Percentiles rank a stretch among this genome's conserved stretches.
Evolutionary conservation across 2,113 vertebrate species (phyloP).

Genomic region (Nannospalax galili): DNA sequence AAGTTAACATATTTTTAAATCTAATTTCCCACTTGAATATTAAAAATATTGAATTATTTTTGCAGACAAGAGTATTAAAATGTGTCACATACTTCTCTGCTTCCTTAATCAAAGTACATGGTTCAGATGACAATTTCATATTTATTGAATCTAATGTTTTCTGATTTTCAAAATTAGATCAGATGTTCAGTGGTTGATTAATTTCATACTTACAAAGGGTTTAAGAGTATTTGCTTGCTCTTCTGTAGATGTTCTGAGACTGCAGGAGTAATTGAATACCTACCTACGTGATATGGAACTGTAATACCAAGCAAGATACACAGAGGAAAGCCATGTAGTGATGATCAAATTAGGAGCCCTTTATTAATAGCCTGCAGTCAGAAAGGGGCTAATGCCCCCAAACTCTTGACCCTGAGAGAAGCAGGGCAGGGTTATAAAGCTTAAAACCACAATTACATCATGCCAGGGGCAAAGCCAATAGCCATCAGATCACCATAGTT

Average conservation of each 20-base stretch:
- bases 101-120: not conserved
- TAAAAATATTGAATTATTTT: conserved; percentile 38
- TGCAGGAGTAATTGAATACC: not conserved
- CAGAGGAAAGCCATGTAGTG: too few species aligned
- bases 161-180: not conserved
- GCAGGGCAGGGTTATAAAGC: too few species aligned
- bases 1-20: not conserved
- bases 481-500: too few species aligned
- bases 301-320: too few species aligned
- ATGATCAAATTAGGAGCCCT: too few species aligned
- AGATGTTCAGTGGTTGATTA: not conserved
- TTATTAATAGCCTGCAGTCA: too few species aligned
- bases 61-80: not conserved
- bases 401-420: too few species aligned
- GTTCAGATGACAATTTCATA: not conserved
- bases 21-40: not conserved
- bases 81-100: not conserved
- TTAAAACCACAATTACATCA: too few species aligned
- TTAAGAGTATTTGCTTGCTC: not conserved
- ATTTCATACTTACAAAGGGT: not conserved
- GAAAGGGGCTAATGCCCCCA: too few species aligned
- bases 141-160: too few species aligned
- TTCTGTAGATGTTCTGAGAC: not conserved
- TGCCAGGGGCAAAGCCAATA: too few species aligned
- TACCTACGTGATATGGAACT: not conserved